Evolutionary conservation across 2,888 invertebrate genomes (phyloP).

Genomic region (Gymnosoma rotundatum): DNA sequence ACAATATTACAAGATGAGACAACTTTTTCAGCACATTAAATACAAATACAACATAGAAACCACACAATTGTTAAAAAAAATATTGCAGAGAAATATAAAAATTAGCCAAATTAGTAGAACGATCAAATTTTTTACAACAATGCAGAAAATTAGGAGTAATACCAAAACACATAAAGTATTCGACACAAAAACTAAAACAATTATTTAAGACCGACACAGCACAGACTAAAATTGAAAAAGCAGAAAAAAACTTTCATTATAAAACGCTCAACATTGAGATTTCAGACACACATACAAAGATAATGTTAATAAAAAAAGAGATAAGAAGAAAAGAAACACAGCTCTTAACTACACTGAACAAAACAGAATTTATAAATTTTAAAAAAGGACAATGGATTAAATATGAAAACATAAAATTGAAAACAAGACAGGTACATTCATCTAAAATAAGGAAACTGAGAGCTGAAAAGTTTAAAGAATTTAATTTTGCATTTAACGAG

Average conservation of each 20-base stretch:
- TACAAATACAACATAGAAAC: too few relatives aligned
- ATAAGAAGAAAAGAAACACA: neutral
- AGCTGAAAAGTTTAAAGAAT: neutral
- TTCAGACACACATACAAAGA: neutral
- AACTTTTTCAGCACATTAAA: too few relatives aligned
- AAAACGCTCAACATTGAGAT: neutral
- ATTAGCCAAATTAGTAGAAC: neutral
- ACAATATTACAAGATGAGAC: too few relatives aligned
- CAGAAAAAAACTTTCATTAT: neutral
- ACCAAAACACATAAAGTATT: slow-evolving; percentile 14
- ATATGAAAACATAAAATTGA: neutral
- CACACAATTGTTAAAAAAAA: too few relatives aligned
- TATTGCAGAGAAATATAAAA: neutral
- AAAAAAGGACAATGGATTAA: neutral
- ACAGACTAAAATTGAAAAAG: neutral
- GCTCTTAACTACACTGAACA: neutral
- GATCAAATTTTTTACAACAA: neutral
- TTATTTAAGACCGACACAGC: neutral
- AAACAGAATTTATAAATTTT: neutral
- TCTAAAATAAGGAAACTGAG: neutral
- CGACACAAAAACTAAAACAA: neutral
- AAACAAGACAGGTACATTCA: neutral
- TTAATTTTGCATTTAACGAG: neutral
- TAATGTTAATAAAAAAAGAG: neutral
- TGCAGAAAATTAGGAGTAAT: slow-evolving; percentile 22